Base-by-base conservation (phyloP, 2,888 invertebrate species). In the Biston betularia region DNA sequence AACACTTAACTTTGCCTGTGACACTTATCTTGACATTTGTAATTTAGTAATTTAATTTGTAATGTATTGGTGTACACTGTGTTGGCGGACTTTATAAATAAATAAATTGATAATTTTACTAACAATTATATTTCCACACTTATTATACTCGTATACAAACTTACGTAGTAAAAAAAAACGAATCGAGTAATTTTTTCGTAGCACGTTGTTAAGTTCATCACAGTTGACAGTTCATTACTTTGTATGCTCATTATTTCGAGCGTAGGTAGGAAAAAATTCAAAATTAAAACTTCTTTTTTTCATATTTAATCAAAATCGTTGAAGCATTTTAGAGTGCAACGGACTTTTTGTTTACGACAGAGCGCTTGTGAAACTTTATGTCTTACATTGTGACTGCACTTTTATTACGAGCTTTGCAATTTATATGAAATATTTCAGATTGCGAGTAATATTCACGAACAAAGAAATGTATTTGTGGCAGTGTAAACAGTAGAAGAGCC, bases 391-490 rank as follows among this genome's bases (percentile, higher is more conserved):
- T 55, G 67, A 63, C 63, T 67, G 64, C 55, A 45, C 46, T 69
- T 67, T 68, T 74, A 70, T 66, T 70, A 59, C 63, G 63, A 78
- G 75, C 75, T 71, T 66, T 70, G 74, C 71, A 68, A 77, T 75
- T 55, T 65, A 73, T 68, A 69, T 74, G 45, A 54, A 58, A 59
- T 59, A 67, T 66, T 63, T 73, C 71, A 75, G 46, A 72, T 73
- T 73, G 76, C 76, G 73, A 77, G 76, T 73, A 69, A 79, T 80
- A 81, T 85, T 84, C 80, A 81, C 78, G 77, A 79, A 84, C 81
- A 82, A 85, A 81, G 83, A 84, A 84, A 82, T 82, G 84, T 83
- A 80, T 83, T 82, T 72, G 78, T 74, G 73, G 79, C 74, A 80
- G 80, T 79, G 81, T 77, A 79, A 80, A 82, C 79, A 80, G 75